phyloP scores from a whole-genome alignment of 2,888 invertebrate genomes.

The Caenorhabditis virilis region DNA sequence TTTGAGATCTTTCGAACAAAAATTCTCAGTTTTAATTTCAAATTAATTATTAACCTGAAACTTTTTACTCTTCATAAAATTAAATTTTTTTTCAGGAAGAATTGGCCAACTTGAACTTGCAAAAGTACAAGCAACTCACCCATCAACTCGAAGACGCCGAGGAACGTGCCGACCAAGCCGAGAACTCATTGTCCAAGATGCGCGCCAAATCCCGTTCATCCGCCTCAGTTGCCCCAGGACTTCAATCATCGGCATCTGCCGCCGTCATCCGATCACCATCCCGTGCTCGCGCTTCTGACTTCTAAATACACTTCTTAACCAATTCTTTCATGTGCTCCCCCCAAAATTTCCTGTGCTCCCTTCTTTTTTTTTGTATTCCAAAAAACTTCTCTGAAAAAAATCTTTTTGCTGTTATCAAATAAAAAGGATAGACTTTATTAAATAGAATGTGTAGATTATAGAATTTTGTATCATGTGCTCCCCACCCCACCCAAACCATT shows the following conservation, averaged over 20 bases:
- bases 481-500: constrained; percentile 4
- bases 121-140: constrained; percentile 73
- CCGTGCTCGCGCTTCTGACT: constrained; percentile 57
- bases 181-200: constrained; percentile 71
- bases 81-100: constrained; percentile 68
- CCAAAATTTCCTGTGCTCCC: constrained; percentile 16
- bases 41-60: not conserved
- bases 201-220: constrained; percentile 62
- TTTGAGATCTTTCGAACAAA: not conserved
- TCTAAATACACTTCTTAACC: constrained; percentile 21
- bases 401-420: constrained; percentile 12
- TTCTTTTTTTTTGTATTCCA: constrained; percentile 7
- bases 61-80: constrained; percentile 1
- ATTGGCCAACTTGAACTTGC: constrained; percentile 72
- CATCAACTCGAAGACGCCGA: constrained; percentile 72
- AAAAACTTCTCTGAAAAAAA: constrained; percentile 34
- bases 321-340: constrained; percentile 1
- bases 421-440: not conserved
- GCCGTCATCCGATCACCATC: constrained; percentile 63
- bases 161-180: constrained; percentile 71
- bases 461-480: constrained; percentile 16
- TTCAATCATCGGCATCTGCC: constrained; percentile 62
- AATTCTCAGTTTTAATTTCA: too few species aligned
- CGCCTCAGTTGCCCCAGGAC: constrained; percentile 55
- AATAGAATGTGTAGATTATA: constrained; percentile 27